Conservation (phyloP, 2,113 vertebrate species). For the Vulpes lagopus region DNA sequence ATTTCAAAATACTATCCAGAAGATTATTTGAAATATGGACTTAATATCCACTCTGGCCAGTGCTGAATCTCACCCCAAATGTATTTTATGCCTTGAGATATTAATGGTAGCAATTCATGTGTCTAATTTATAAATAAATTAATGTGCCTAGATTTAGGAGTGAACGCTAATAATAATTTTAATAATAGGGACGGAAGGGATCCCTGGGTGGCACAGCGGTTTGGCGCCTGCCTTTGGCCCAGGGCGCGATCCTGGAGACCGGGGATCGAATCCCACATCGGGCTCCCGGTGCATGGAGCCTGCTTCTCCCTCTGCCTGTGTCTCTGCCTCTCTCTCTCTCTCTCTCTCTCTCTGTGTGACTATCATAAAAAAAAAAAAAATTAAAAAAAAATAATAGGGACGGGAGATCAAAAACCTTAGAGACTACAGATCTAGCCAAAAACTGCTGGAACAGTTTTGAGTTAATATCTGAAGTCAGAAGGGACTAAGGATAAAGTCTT, state of each 20-base stretch:
- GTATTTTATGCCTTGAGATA: background rate
- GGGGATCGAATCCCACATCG: no score
- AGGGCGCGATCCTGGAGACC: no score
- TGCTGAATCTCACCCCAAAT: background rate
- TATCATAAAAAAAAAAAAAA: no score
- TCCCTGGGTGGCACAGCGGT: no score
- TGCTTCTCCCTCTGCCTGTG: no score
- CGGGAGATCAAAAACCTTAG: conserved; percentile 5
- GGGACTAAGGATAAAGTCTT: background rate
- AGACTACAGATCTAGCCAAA: background rate
- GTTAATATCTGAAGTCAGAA: background rate
- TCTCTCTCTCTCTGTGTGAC: no score
- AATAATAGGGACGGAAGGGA: background rate
- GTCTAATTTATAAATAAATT: conserved; percentile 27
- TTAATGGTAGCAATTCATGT: background rate
- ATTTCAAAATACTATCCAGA: conserved; percentile 13
- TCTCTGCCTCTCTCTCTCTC: no score
- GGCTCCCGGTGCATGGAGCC: no score
- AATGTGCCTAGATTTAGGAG: background rate
- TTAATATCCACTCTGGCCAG: background rate
- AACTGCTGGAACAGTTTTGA: background rate
- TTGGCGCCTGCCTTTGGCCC: no score
- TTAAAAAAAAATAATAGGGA: background rate
- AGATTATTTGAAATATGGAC: conserved; percentile 28
- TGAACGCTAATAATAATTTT: background rate